phyloP scores from a whole-genome alignment of 2,888 invertebrate genomes.

The Plagodis pulveraria region DNA sequence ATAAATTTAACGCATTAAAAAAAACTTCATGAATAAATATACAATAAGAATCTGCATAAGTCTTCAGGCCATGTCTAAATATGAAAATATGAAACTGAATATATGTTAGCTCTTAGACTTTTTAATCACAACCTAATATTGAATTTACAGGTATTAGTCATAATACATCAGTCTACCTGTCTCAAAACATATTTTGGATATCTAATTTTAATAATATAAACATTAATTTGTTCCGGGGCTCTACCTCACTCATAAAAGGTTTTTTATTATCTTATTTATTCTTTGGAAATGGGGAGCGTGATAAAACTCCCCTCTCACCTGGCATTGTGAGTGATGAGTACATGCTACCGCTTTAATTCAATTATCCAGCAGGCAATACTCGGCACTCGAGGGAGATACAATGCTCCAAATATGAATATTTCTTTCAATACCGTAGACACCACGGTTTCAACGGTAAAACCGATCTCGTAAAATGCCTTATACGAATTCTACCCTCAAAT shows the following conservation, averaged over 20 bases:
- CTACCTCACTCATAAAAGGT: slow-evolving; percentile 20
- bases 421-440: slow-evolving; percentile 48
- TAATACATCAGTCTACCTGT: too few relatives aligned
- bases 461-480: slow-evolving; percentile 46
- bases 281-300: slow-evolving; percentile 36
- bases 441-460: slow-evolving; percentile 47
- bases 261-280: slow-evolving; percentile 44
- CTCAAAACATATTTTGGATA: too few relatives aligned
- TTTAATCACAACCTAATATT: too few relatives aligned
- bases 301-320: slow-evolving; percentile 50
- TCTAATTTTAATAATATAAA: slow-evolving; percentile 5
- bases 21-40: too few relatives aligned
- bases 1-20: too few relatives aligned
- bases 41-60: too few relatives aligned
- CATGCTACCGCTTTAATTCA: slow-evolving; percentile 61
- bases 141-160: too few relatives aligned
- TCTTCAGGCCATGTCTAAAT: too few relatives aligned
- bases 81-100: too few relatives aligned
- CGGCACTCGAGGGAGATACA: slow-evolving; percentile 43
- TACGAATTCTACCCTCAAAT: slow-evolving; percentile 23
- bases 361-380: slow-evolving; percentile 53
- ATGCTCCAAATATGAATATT: slow-evolving; percentile 38
- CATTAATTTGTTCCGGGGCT: slow-evolving; percentile 15
- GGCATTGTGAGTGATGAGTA: slow-evolving; percentile 62
- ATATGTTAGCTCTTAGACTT: too few relatives aligned